Conservation (phyloP, 1,140 invertebrate genomes). For the Nixonia krombeini region DNA sequence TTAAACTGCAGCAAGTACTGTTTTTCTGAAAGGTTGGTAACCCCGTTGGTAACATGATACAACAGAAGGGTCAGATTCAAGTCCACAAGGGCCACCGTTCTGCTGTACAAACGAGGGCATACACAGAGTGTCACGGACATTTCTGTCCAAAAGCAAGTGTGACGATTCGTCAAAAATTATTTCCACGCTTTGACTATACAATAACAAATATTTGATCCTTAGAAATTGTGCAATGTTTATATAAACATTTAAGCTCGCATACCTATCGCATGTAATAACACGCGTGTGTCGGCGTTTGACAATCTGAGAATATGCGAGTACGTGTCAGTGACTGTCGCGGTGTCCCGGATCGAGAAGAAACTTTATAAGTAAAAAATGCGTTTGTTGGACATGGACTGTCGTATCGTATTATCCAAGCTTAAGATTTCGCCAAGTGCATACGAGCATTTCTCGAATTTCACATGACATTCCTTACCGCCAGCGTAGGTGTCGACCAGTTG, state of each 20-base stretch:
- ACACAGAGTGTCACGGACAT: slow-evolving; percentile 32
- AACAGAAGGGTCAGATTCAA: slow-evolving; percentile 47
- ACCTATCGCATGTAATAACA: too few species aligned
- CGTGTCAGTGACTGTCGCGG: too few species aligned
- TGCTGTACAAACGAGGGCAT: slow-evolving; percentile 26
- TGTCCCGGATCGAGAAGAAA: slow-evolving; percentile 56
- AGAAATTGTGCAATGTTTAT: too few species aligned
- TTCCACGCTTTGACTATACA: too few species aligned
- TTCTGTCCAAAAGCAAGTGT: slow-evolving; percentile 30
- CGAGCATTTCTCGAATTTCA: slow-evolving; percentile 65
- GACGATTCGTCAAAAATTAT: slow-evolving; percentile 23
- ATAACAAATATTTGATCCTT: too few species aligned
- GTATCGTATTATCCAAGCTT: slow-evolving; percentile 64
- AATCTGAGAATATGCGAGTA: too few species aligned
- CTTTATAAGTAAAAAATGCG: slow-evolving; percentile 61
- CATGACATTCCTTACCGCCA: slow-evolving; percentile 56
- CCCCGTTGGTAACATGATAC: slow-evolving; percentile 33
- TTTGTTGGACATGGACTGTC: slow-evolving; percentile 56
- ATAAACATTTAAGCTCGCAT: too few species aligned
- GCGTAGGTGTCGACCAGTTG: slow-evolving; percentile 49
- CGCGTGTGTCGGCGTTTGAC: too few species aligned
- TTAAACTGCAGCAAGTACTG: slow-evolving; percentile 42
- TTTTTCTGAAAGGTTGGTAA: slow-evolving; percentile 14
- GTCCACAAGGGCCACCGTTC: slow-evolving; percentile 38
- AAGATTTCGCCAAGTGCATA: slow-evolving; percentile 55